Evolutionary conservation across 2,888 invertebrate genomes (phyloP).

Genomic region (Tetramorium bicarinatum): DNA sequence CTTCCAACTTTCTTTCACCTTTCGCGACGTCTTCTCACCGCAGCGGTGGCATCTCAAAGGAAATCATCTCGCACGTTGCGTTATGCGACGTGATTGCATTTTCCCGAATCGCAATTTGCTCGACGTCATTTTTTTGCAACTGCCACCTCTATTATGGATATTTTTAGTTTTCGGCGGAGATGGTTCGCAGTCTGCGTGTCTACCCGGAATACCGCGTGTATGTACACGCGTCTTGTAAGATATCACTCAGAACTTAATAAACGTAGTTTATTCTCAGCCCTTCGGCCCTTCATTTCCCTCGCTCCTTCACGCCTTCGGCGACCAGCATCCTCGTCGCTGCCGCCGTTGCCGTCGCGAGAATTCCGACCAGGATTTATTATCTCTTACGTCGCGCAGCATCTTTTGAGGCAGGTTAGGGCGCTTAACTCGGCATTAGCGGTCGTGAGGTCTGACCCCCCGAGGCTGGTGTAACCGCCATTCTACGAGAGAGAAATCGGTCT

Average conservation of each 20-base stretch:
- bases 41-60: background rate
- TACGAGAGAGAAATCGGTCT: conserved; percentile 45
- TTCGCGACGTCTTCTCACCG: conserved; percentile 36
- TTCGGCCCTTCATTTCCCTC: background rate
- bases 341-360: background rate
- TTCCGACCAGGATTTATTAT: conserved; percentile 75
- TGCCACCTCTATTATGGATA: background rate
- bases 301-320: conserved; percentile 22
- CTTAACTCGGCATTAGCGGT: conserved; percentile 76
- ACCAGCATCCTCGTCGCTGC: conserved; percentile 10
- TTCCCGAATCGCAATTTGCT: background rate
- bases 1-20: conserved; percentile 44
- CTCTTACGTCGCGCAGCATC: conserved; percentile 76
- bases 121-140: too few species aligned
- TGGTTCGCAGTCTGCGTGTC: background rate
- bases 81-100: background rate
- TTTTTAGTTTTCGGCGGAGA: background rate
- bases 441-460: conserved; percentile 49
- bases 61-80: background rate
- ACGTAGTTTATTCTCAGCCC: conserved; percentile 14
- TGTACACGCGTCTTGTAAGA: conserved; percentile 18
- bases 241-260: conserved; percentile 46
- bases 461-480: conserved; percentile 53
- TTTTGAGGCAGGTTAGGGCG: conserved; percentile 81
- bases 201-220: background rate